These are phyloP conservation scores for Dascillus cervinus DNA, from an alignment of 2,888 invertebrate species.

Conservation along the genomic window DNA sequence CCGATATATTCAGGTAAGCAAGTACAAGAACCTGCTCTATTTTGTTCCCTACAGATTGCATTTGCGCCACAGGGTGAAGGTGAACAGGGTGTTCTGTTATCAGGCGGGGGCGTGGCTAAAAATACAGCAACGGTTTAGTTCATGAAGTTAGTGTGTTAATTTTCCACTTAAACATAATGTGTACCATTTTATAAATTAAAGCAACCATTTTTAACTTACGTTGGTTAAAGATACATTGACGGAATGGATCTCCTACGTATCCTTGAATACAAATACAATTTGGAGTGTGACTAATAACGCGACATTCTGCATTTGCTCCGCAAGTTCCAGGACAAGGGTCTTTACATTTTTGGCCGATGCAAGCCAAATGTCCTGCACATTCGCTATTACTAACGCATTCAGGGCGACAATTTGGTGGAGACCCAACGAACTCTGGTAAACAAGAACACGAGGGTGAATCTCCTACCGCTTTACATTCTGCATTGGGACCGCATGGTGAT, in stretches of 20 bases:
- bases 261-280: conserved; percentile 56
- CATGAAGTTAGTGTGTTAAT: too few relatives aligned
- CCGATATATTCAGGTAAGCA: conserved; percentile 55
- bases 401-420: conserved; percentile 63
- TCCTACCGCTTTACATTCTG: conserved; percentile 47
- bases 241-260: conserved; percentile 57
- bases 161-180: too few relatives aligned
- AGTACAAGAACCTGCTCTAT: conserved; percentile 52
- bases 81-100: conserved; percentile 50
- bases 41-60: conserved; percentile 50
- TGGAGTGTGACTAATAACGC: conserved; percentile 64
- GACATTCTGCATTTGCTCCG: conserved; percentile 64
- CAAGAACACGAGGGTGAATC: conserved; percentile 57
- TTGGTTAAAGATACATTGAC: conserved; percentile 46
- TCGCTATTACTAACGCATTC: conserved; percentile 68
- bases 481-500: conserved; percentile 64
- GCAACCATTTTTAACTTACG: too few relatives aligned
- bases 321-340: conserved; percentile 71
- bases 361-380: conserved; percentile 61
- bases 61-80: conserved; percentile 61
- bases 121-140: too few relatives aligned
- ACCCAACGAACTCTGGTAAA: conserved; percentile 52
- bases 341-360: conserved; percentile 66
- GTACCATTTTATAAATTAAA: too few relatives aligned
- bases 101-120: conserved; percentile 27